phyloP scores from a whole-genome alignment of 2,113 vertebrate genomes.

The Vombatus ursinus region DNA sequence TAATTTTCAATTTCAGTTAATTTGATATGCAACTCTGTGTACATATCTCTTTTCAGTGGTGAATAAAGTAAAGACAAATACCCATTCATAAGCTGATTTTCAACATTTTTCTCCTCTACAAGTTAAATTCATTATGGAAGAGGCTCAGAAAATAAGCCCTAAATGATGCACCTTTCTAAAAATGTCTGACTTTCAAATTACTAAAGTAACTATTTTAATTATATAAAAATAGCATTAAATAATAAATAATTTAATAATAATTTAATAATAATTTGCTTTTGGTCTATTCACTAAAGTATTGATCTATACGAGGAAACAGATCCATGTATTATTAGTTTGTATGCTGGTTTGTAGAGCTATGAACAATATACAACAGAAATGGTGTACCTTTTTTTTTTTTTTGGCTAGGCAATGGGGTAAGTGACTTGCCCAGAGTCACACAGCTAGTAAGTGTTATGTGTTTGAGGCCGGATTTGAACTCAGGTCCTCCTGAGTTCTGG shows the following conservation, averaged over 20 bases:
- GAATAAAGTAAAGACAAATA: slow-evolving; percentile 1
- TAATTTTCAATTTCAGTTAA: slow-evolving; percentile 26
- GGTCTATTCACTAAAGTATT: background rate
- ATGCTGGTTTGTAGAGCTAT: background rate
- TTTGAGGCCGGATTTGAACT: no score
- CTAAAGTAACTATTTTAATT: background rate
- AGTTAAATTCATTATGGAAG: background rate
- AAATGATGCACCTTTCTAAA: background rate
- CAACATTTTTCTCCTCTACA: background rate
- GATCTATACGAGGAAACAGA: background rate
- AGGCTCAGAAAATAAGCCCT: background rate
- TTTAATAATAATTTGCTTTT: no score
- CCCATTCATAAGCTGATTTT: background rate
- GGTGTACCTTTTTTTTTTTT: background rate
- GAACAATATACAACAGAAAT: background rate
- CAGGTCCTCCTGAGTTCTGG: no score
- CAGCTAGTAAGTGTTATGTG: no score
- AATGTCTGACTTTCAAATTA: background rate
- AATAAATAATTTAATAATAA: no score
- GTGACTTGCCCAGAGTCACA: no score
- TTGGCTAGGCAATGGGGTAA: no score
- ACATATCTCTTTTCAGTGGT: slow-evolving; percentile 33
- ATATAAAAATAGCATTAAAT: no score
- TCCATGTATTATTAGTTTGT: background rate
- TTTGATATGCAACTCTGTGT: background rate